A percentile compares a stretch with the other conserved stretches of the same genome.
These are phyloP conservation scores for Pycnonotus jocosus DNA, from an alignment of 2,113 vertebrate species.

Conservation along the genomic window DNA sequence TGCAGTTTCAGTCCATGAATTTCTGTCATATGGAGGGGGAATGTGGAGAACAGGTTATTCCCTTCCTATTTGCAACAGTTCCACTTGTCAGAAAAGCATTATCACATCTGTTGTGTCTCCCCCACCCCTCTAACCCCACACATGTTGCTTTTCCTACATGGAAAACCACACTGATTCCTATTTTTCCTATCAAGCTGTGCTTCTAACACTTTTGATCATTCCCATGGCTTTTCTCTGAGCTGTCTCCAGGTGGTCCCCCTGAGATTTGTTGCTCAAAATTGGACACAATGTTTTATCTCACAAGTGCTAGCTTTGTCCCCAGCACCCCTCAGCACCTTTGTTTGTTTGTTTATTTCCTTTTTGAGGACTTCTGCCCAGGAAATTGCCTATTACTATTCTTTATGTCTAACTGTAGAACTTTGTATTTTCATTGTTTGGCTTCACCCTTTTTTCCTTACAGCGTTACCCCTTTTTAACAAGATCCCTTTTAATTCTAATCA, in stretches of 20 bases:
- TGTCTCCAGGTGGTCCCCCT: neutral
- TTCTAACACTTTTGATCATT: neutral
- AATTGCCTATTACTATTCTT: neutral
- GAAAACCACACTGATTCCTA: neutral
- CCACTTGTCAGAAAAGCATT: neutral
- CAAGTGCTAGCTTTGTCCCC: neutral
- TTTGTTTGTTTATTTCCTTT: neutral
- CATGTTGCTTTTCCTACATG: neutral
- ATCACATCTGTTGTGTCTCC: neutral
- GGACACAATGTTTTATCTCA: neutral
- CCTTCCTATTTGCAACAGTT: neutral
- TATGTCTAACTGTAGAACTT: neutral
- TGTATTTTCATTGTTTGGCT: neutral
- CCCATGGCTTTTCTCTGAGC: neutral
- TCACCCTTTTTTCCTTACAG: neutral
- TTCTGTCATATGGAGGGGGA: neutral
- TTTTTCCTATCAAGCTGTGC: neutral
- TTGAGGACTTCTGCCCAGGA: neutral
- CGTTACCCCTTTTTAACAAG: neutral
- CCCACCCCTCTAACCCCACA: neutral
- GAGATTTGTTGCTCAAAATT: neutral
- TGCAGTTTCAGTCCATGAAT: neutral
- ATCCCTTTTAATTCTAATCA: neutral
- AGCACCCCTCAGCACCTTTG: accelerated
- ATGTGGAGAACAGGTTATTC: neutral